Base-by-base conservation (phyloP, 2,888 invertebrate species). In the Protonemura montana region DNA sequence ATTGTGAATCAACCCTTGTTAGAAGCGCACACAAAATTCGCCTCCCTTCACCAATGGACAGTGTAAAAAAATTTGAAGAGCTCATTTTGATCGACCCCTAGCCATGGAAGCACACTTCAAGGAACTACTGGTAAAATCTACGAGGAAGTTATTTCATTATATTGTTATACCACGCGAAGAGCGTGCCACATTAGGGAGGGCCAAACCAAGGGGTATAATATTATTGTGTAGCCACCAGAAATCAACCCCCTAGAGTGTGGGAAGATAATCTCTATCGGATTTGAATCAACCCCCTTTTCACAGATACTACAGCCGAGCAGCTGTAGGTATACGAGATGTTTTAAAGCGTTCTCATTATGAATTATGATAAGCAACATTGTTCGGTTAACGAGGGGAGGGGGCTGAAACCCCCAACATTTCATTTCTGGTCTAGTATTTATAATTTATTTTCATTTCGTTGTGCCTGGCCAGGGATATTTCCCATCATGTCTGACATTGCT, bases 191-290 rank as follows among this genome's bases (percentile, higher is more conserved):
- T 21, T 21, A 21, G 3, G 59, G 59, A 2, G 59, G 59, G 59
- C 2, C 59, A 13, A n/a, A n/a, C n/a, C 41, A 59, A 2, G 59
- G 59, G 59, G 59, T 10, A 59, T 13, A 21, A 59, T 59, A 13
- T 59, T 59, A 21, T 59, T 59, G 59, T 59, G 16, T 7, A 10
- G 59, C 59, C 21, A 7, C 59, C 59, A n/a, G 59, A 59, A 59
- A 59, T 2, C 13, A 59, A 59, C 59, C 59, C 59, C 59, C 59
- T 59, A 59, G 59, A 59, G 59, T 59, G 59, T 59, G 59, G 59
- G 59, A 59, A 59, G 59, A 59, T 59, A 59, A 3, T 59, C 59
- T 59, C 59, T 59, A 59, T 59, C 59, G 59, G 59, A 59, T 59
- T 10, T 35, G 35, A 35, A 35, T 59, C 59, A 59, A 59, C 7